Conservation (phyloP, 2,888 invertebrate genomes). For the Aproaerema taeniolella region DNA sequence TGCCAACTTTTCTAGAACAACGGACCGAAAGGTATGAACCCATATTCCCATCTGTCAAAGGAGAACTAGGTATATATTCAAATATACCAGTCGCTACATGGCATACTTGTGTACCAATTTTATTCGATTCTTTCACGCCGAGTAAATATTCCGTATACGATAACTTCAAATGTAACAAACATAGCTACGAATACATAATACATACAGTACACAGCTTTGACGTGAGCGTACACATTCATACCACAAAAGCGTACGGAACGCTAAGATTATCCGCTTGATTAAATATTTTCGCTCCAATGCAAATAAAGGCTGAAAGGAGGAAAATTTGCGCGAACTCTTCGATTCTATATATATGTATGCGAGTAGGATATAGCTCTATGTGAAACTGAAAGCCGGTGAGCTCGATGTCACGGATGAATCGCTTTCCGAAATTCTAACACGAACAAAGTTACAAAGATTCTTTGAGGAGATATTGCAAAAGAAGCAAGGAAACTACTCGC, state of each 20-base stretch:
- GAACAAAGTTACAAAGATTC: conserved; percentile 9
- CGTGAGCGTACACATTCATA: conserved; percentile 41
- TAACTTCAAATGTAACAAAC: no score
- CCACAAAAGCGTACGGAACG: conserved; percentile 60
- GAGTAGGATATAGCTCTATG: conserved; percentile 9
- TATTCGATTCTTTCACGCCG: not conserved
- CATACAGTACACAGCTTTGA: conserved; percentile 29
- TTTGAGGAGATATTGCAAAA: conserved; percentile 10
- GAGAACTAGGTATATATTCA: no score
- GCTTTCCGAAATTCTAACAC: conserved; percentile 5
- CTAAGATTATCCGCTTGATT: conserved; percentile 73
- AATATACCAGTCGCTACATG: no score
- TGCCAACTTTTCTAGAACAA: no score
- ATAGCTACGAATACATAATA: no score
- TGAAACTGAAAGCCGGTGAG: conserved; percentile 5
- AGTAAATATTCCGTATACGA: conserved; percentile 10
- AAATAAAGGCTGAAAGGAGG: conserved; percentile 59
- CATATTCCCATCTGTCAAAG: no score
- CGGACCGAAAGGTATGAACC: no score
- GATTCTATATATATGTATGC: conserved; percentile 36
- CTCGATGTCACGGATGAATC: conserved; percentile 11
- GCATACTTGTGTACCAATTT: not conserved
- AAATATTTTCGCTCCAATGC: conserved; percentile 74
- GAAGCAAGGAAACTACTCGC: conserved; percentile 2
- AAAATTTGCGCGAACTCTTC: conserved; percentile 45